Conservation (phyloP, 2,797 vertebrate species). For the Setipinna tenuifilis region DNA sequence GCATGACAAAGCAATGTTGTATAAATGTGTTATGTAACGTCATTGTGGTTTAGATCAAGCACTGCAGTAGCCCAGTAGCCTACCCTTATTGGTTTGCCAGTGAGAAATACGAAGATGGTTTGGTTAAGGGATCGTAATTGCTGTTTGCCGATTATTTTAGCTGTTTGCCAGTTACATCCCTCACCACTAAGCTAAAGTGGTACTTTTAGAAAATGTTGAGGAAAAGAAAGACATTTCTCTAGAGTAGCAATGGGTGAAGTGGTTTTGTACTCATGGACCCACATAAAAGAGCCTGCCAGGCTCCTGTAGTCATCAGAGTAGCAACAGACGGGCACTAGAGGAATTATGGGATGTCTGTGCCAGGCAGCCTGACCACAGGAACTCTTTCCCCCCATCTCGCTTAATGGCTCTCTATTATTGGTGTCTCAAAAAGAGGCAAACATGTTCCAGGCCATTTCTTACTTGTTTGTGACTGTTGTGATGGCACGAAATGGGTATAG, state of each 20-base stretch:
- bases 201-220: background rate
- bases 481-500: background rate
- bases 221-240: background rate
- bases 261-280: background rate
- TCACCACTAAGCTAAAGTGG: too few species aligned
- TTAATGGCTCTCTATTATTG: background rate
- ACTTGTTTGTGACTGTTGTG: background rate
- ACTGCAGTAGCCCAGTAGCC: background rate
- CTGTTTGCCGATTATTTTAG: background rate
- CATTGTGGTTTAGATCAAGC: background rate
- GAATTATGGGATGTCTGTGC: constrained; percentile 8
- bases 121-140: background rate
- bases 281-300: background rate
- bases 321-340: background rate
- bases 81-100: background rate
- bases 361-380: background rate
- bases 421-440: background rate
- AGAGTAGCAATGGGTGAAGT: background rate
- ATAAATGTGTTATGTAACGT: background rate
- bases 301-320: background rate
- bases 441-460: background rate
- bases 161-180: background rate
- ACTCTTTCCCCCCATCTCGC: background rate
- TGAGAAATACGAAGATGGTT: background rate
- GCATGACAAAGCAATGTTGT: background rate